Evolutionary conservation across 2,113 vertebrate species (phyloP).

Genomic region (Nothobranchius furzeri): DNA sequence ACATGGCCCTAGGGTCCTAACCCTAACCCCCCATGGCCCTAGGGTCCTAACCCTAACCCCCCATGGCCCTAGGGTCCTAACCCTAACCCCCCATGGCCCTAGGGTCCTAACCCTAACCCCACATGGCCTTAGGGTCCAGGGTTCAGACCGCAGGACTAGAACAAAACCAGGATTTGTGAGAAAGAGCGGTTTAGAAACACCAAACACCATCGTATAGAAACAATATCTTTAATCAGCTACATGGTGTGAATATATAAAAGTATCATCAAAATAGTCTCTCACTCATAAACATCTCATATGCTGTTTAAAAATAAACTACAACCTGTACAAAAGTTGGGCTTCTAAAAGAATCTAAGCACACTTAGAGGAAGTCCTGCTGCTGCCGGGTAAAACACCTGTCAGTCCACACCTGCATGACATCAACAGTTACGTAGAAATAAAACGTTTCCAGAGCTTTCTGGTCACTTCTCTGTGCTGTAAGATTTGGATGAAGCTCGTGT

Average conservation of each 20-base stretch:
- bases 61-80: no score
- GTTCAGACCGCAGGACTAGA: no score
- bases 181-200: background rate
- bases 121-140: no score
- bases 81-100: no score
- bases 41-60: no score
- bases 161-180: no score
- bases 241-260: conserved; percentile 76
- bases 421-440: conserved; percentile 14
- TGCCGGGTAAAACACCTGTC: conserved; percentile 27
- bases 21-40: no score
- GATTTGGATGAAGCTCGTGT: conserved; percentile 42
- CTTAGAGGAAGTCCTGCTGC: conserved; percentile 17
- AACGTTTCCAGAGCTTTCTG: background rate
- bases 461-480: background rate
- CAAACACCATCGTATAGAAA: conserved; percentile 54
- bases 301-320: conserved; percentile 72
- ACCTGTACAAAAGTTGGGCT: conserved; percentile 55
- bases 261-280: conserved; percentile 80
- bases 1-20: no score
- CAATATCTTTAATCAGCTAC: conserved; percentile 80
- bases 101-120: no score
- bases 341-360: conserved; percentile 27
- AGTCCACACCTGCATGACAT: conserved; percentile 45
- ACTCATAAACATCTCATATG: conserved; percentile 74